phyloP scores from a whole-genome alignment of 2,888 invertebrate genomes.

The Ctenicera cuprea region DNA sequence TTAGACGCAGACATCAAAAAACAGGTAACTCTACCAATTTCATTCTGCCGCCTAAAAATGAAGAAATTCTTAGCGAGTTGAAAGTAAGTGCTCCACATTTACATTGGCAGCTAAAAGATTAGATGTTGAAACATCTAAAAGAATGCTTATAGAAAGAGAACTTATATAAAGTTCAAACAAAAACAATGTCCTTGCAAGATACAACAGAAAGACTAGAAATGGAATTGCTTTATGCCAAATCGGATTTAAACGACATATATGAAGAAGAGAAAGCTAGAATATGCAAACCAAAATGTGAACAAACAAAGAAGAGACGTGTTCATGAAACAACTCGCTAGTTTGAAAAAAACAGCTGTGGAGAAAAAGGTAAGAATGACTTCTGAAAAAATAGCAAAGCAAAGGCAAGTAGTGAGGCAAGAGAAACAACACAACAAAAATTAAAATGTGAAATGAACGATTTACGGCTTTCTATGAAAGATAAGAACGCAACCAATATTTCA shows the following conservation, averaged over 20 bases:
- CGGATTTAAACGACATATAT: slow-evolving; percentile 81
- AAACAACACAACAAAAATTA: slow-evolving; percentile 93
- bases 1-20: too few species aligned
- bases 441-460: slow-evolving; percentile 96
- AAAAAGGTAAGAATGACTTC: slow-evolving; percentile 93
- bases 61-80: slow-evolving; percentile 94
- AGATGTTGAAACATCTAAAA: slow-evolving; percentile 92
- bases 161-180: slow-evolving; percentile 87
- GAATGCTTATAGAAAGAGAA: slow-evolving; percentile 91
- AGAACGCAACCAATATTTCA: slow-evolving; percentile 93
- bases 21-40: too few species aligned
- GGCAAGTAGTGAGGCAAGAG: slow-evolving; percentile 93
- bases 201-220: slow-evolving; percentile 88
- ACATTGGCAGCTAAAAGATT: slow-evolving; percentile 92
- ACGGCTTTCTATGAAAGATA: slow-evolving; percentile 92
- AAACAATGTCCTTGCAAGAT: slow-evolving; percentile 84
- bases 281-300: slow-evolving; percentile 89
- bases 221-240: slow-evolving; percentile 87
- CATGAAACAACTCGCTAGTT: slow-evolving; percentile 90
- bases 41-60: too few species aligned
- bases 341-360: slow-evolving; percentile 95
- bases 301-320: slow-evolving; percentile 89
- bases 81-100: slow-evolving; percentile 92
- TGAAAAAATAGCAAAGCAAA: slow-evolving; percentile 95
- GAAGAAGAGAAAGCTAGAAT: slow-evolving; percentile 81